These are phyloP conservation scores for Pagetopsis macropterus DNA, from an alignment of 2,797 vertebrate genomes.

Conservation along the genomic window DNA sequence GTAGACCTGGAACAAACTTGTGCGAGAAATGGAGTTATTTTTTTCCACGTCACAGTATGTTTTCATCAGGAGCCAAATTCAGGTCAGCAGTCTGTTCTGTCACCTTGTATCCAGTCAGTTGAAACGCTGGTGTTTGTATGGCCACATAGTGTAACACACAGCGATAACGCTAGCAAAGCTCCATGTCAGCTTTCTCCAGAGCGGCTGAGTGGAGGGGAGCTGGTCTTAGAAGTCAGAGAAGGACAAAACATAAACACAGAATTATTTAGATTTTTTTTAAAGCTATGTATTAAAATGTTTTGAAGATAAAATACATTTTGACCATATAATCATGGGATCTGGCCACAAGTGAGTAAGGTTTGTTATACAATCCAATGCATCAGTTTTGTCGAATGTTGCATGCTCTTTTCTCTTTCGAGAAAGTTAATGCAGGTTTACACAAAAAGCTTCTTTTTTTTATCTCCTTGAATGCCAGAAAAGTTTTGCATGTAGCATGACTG, in stretches of 20 bases:
- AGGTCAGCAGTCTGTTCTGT: conserved; percentile 66
- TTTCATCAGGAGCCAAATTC: conserved; percentile 64
- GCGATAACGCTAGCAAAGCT: conserved; percentile 28
- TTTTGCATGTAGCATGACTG: conserved; percentile 37
- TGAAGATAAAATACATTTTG: not conserved
- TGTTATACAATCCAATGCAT: no score
- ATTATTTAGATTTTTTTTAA: not conserved
- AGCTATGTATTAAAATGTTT: not conserved
- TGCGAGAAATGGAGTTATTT: conserved; percentile 29
- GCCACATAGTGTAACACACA: conserved; percentile 43
- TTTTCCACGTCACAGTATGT: conserved; percentile 54
- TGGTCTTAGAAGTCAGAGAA: conserved; percentile 18
- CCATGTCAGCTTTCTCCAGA: conserved; percentile 29
- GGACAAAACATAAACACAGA: not conserved
- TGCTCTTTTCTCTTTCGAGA: not conserved
- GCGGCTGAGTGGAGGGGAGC: conserved; percentile 10
- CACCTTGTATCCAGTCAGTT: conserved; percentile 60
- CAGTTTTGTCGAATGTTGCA: no score
- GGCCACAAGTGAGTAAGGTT: not conserved
- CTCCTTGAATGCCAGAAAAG: conserved; percentile 22
- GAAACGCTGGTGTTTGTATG: conserved; percentile 51
- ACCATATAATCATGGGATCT: not conserved
- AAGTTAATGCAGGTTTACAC: conserved; percentile 25
- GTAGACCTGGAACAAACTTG: conserved; percentile 35
- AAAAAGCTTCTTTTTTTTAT: not conserved